Conservation (phyloP, 2,113 vertebrate species). For the Tursiops truncatus region DNA sequence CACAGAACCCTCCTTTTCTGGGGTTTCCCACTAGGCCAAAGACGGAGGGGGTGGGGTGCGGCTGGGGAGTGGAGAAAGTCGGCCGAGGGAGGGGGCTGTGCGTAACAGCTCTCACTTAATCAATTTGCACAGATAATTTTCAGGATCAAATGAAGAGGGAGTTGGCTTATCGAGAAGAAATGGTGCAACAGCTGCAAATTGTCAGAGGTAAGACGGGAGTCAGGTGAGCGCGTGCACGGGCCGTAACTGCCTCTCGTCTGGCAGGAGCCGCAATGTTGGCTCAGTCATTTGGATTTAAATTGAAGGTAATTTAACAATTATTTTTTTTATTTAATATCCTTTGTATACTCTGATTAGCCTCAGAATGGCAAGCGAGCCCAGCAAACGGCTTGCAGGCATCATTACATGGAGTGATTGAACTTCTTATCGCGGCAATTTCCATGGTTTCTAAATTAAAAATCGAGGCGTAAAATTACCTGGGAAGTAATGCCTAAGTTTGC, state of each 20-base stretch:
- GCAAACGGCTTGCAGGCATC: slow-evolving; percentile 79
- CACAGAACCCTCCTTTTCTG: not conserved
- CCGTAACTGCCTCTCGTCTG: slow-evolving; percentile 75
- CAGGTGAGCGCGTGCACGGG: slow-evolving; percentile 55
- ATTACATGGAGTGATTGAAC: slow-evolving; percentile 78
- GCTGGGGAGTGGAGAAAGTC: not conserved
- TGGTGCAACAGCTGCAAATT: slow-evolving; percentile 99
- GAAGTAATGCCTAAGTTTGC: slow-evolving; percentile 75
- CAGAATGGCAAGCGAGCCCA: slow-evolving; percentile 75
- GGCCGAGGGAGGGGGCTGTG: slow-evolving; percentile 41
- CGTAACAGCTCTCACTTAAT: slow-evolving; percentile 77
- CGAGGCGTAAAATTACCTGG: slow-evolving; percentile 79
- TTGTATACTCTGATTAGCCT: slow-evolving; percentile 74
- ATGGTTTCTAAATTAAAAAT: slow-evolving; percentile 83
- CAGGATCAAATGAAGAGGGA: slow-evolving; percentile 99
- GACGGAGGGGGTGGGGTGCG: not conserved
- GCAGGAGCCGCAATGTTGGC: slow-evolving; percentile 69
- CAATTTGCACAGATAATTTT: slow-evolving; percentile 94
- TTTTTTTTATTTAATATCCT: slow-evolving; percentile 80
- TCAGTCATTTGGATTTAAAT: slow-evolving; percentile 80
- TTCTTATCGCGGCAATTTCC: slow-evolving; percentile 76
- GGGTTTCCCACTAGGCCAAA: not conserved
- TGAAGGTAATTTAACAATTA: slow-evolving; percentile 73
- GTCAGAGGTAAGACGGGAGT: slow-evolving; percentile 91
- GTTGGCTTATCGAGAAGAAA: slow-evolving; percentile 97